A percentile compares a stretch with the other conserved stretches of the same genome.
These are phyloP conservation scores for Stegastes partitus DNA, from an alignment of 2,113 vertebrate species.

Conservation along the genomic window DNA sequence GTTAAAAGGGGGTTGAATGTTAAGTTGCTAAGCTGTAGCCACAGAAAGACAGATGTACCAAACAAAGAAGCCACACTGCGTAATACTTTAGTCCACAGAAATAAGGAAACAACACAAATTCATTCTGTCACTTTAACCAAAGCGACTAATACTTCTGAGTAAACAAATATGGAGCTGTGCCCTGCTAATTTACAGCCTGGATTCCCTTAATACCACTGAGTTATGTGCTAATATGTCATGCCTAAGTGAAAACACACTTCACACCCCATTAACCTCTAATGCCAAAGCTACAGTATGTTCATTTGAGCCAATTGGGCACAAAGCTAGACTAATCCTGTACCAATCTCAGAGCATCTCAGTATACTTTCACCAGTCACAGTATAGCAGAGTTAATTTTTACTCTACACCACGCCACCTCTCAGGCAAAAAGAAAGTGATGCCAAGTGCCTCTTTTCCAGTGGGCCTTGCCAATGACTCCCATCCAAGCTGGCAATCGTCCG, in stretches of 20 bases:
- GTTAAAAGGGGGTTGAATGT: no score
- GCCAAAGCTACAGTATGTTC: slow-evolving; percentile 42
- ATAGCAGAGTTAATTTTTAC: slow-evolving; percentile 46
- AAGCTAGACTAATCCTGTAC: slow-evolving; percentile 31
- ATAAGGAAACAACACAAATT: slow-evolving; percentile 4
- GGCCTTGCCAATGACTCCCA: slow-evolving; percentile 78
- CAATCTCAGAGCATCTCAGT: slow-evolving; percentile 31
- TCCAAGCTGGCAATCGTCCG: slow-evolving; percentile 76
- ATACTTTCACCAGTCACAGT: slow-evolving; percentile 46
- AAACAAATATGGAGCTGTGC: slow-evolving; percentile 38
- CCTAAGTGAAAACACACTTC: slow-evolving; percentile 45
- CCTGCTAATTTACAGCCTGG: slow-evolving; percentile 25
- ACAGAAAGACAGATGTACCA: slow-evolving; percentile 13
- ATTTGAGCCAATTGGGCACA: slow-evolving; percentile 39
- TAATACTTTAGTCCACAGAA: not conserved
- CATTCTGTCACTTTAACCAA: slow-evolving; percentile 22
- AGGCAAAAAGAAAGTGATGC: slow-evolving; percentile 48
- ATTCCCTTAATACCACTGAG: slow-evolving; percentile 41
- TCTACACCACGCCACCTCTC: slow-evolving; percentile 58
- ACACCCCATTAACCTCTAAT: slow-evolving; percentile 40
- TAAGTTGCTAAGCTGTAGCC: no score
- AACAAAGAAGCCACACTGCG: slow-evolving; percentile 1
- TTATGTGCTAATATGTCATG: slow-evolving; percentile 51
- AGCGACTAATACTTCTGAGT: slow-evolving; percentile 5
- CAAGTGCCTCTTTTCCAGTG: slow-evolving; percentile 75